Conservation (phyloP, 2,888 invertebrate genomes). For the Itoplectis maculator region DNA sequence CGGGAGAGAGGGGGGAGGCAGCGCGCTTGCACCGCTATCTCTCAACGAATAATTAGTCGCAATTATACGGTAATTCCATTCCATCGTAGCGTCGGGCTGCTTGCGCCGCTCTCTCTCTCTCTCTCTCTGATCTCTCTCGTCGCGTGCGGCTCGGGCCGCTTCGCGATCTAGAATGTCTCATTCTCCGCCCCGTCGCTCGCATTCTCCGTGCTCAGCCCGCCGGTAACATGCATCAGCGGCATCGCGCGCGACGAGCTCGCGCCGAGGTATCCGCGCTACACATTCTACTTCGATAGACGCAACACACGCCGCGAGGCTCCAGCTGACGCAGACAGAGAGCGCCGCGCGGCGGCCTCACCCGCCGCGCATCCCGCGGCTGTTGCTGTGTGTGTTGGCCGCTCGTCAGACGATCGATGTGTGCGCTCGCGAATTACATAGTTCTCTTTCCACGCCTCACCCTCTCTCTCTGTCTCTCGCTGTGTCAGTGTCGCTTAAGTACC, state of each 20-base stretch:
- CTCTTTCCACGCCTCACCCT: neutral
- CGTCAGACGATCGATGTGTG: slow-evolving; percentile 41
- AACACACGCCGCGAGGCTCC: slow-evolving; percentile 4
- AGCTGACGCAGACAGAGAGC: neutral
- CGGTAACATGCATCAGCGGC: slow-evolving; percentile 24
- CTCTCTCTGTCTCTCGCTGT: neutral
- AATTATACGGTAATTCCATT: slow-evolving; percentile 69
- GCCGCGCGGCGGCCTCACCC: neutral
- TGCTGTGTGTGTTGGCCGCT: neutral
- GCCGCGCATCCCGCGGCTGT: neutral
- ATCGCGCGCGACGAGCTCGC: slow-evolving; percentile 24
- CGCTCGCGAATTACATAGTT: slow-evolving; percentile 40
- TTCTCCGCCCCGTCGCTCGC: slow-evolving; percentile 64
- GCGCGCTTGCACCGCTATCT: slow-evolving; percentile 9
- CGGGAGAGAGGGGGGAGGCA: too few relatives aligned
- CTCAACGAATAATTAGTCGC: slow-evolving; percentile 66
- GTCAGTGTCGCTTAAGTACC: too few relatives aligned
- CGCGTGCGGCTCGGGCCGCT: slow-evolving; percentile 30
- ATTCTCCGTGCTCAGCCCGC: slow-evolving; percentile 60
- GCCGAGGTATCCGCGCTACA: slow-evolving; percentile 53
- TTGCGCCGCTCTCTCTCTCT: slow-evolving; percentile 6
- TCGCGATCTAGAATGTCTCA: slow-evolving; percentile 65
- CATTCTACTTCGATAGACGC: slow-evolving; percentile 64
- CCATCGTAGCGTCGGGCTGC: slow-evolving; percentile 30
- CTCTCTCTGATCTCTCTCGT: slow-evolving; percentile 26